Conservation (phyloP, 2,888 invertebrate species). For the Oasisia sp. region DNA sequence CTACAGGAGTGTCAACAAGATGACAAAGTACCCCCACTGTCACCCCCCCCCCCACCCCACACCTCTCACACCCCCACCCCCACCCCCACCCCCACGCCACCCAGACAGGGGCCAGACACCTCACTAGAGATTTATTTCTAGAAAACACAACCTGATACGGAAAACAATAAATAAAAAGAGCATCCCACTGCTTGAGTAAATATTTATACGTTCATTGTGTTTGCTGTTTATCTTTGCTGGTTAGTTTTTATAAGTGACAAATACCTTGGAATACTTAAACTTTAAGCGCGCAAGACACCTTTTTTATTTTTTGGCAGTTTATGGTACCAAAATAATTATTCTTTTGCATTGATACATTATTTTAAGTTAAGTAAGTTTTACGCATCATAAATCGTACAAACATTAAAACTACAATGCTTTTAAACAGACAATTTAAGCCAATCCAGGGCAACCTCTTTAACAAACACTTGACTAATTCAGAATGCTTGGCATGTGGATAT, state of each 20-base stretch:
- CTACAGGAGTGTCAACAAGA: background rate
- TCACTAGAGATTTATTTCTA: slow-evolving; percentile 23
- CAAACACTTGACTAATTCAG: background rate
- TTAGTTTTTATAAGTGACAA: slow-evolving; percentile 14
- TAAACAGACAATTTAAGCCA: slow-evolving; percentile 18
- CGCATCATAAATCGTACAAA: background rate
- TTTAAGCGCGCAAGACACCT: background rate
- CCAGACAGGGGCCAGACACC: background rate
- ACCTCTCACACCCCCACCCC: too few relatives aligned
- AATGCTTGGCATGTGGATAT: background rate
- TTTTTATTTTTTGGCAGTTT: background rate
- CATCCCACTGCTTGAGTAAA: background rate
- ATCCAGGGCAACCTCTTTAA: background rate
- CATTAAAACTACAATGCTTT: background rate
- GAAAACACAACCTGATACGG: slow-evolving; percentile 17
- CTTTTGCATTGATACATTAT: too few relatives aligned
- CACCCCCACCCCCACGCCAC: background rate
- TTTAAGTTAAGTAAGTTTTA: too few relatives aligned
- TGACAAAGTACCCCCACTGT: slow-evolving; percentile 13
- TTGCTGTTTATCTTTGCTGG: slow-evolving; percentile 20
- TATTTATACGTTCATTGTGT: slow-evolving; percentile 18
- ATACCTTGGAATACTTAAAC: slow-evolving; percentile 8
- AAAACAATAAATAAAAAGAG: slow-evolving; percentile 20
- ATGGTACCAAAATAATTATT: too few relatives aligned
- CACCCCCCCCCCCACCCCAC: background rate